Evolutionary conservation across 1,140 invertebrate species (phyloP).

Genomic region (Bicyclus anynana): DNA sequence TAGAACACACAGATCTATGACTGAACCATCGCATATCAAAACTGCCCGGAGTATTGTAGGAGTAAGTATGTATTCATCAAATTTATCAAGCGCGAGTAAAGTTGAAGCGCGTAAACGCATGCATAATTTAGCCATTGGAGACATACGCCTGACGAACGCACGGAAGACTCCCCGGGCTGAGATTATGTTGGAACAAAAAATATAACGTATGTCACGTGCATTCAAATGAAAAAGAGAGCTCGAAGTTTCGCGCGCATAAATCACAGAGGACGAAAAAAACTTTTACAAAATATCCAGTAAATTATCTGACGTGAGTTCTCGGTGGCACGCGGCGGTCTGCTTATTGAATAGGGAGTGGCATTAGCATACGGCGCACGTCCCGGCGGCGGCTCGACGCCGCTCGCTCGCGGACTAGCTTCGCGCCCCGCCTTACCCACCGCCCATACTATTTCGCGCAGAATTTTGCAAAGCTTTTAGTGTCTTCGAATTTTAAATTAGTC

Average conservation of each 20-base stretch:
- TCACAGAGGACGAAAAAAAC: slow-evolving; percentile 74
- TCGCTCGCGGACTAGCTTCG: slow-evolving; percentile 34
- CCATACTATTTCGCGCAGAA: slow-evolving; percentile 21
- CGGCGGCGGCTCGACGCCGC: slow-evolving; percentile 43
- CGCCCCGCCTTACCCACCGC: slow-evolving; percentile 20
- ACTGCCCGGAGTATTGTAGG: neutral
- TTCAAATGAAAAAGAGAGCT: slow-evolving; percentile 76
- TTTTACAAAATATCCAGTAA: slow-evolving; percentile 78
- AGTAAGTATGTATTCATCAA: slow-evolving; percentile 26
- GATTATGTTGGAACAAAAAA: slow-evolving; percentile 72
- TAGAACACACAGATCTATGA: slow-evolving; percentile 63
- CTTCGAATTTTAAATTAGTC: slow-evolving; percentile 28
- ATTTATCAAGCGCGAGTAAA: slow-evolving; percentile 48
- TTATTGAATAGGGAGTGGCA: slow-evolving; percentile 73
- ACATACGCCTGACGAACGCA: slow-evolving; percentile 63
- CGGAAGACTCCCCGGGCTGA: slow-evolving; percentile 45
- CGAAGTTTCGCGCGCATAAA: slow-evolving; percentile 74
- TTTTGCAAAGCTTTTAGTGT: slow-evolving; percentile 25
- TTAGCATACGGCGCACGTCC: slow-evolving; percentile 73
- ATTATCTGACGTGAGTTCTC: slow-evolving; percentile 76
- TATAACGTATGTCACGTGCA: slow-evolving; percentile 74
- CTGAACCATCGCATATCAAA: slow-evolving; percentile 58
- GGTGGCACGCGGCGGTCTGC: slow-evolving; percentile 69
- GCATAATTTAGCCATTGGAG: slow-evolving; percentile 67
- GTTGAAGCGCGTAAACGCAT: slow-evolving; percentile 54